Evolutionary conservation across 2,113 vertebrate species (phyloP).

Genomic region (Gambusia holbrooki): DNA sequence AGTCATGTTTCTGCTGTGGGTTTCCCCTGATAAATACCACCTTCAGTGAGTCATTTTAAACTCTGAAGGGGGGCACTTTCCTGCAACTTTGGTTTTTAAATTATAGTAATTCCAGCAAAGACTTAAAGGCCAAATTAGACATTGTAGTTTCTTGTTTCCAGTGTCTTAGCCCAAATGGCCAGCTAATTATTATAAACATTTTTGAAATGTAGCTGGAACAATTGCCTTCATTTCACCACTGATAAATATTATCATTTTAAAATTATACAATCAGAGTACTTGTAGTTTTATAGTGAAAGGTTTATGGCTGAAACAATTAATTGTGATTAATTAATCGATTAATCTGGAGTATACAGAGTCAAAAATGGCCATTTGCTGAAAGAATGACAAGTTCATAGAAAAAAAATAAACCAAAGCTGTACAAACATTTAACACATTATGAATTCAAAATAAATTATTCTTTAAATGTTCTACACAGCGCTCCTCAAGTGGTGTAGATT

Average conservation of each 20-base stretch:
- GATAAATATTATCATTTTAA: not conserved
- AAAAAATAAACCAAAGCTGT: too few relatives aligned
- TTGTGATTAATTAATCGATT: too few relatives aligned
- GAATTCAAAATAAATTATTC: too few relatives aligned
- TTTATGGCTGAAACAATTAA: not conserved
- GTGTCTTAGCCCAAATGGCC: not conserved
- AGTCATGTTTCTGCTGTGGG: conserved; percentile 15
- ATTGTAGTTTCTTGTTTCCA: too few relatives aligned
- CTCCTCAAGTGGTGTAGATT: too few relatives aligned
- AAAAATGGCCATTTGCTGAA: too few relatives aligned
- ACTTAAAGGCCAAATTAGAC: not conserved
- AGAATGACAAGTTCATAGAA: too few relatives aligned
- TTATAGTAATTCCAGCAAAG: conserved; percentile 42
- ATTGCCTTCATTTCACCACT: not conserved
- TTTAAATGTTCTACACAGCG: too few relatives aligned
- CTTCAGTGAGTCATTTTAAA: conserved; percentile 1
- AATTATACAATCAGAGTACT: not conserved
- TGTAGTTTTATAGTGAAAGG: not conserved
- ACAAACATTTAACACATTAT: too few relatives aligned
- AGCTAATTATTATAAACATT: not conserved
- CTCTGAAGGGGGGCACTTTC: not conserved
- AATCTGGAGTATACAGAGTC: too few relatives aligned
- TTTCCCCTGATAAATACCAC: conserved; percentile 34
- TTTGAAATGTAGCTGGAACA: not conserved
- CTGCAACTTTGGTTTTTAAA: conserved; percentile 31